These are phyloP conservation scores for Stenurella melanura DNA, from an alignment of 2,888 invertebrate genomes.

Conservation along the genomic window DNA sequence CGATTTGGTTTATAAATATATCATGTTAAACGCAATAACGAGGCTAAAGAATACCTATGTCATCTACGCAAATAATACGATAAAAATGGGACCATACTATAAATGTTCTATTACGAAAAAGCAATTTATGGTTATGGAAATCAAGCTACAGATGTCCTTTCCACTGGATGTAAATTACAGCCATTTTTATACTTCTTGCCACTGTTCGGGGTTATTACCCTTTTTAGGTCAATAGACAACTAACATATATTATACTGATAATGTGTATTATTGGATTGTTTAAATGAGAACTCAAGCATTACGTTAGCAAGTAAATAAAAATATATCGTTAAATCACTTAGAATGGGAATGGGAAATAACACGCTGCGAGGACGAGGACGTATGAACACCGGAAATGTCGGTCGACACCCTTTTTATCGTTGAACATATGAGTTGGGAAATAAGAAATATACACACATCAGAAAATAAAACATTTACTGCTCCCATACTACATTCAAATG, in stretches of 20 bases:
- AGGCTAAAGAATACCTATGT: too few relatives aligned
- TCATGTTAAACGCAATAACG: too few relatives aligned
- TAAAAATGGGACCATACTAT: neutral
- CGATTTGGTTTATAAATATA: neutral
- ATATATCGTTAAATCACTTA: conserved; percentile 19
- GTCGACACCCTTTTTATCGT: conserved; percentile 54
- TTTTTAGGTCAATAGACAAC: conserved; percentile 18
- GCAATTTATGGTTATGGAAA: neutral
- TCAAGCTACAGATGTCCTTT: conserved; percentile 1
- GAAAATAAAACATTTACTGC: conserved; percentile 18
- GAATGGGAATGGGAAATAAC: conserved; percentile 32
- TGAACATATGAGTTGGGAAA: conserved; percentile 31
- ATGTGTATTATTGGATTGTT: neutral
- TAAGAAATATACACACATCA: conserved; percentile 16
- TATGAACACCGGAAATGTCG: conserved; percentile 54
- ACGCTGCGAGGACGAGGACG: conserved; percentile 24
- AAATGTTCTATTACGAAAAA: neutral
- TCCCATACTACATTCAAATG: conserved; percentile 14
- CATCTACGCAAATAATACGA: too few relatives aligned
- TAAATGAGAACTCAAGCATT: conserved; percentile 1
- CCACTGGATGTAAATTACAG: neutral
- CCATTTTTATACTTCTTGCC: conserved; percentile 7
- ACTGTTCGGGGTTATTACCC: conserved; percentile 22
- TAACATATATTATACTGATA: conserved; percentile 10
- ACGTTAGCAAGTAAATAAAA: conserved; percentile 24